phyloP scores from a whole-genome alignment of 2,797 vertebrate species.

The Anolis apletophallus region DNA sequence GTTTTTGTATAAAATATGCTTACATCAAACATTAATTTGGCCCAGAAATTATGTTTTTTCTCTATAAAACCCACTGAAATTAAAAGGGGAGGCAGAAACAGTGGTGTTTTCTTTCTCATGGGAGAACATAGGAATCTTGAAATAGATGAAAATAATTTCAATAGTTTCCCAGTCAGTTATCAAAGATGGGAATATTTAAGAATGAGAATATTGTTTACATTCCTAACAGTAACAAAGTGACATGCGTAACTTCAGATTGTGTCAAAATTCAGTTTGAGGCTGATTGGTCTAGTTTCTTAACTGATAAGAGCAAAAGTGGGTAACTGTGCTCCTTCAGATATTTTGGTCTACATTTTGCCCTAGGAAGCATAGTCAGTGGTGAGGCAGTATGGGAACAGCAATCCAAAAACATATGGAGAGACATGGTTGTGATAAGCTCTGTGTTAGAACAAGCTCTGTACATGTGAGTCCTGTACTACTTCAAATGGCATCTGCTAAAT shows the following conservation, averaged over 20 bases:
- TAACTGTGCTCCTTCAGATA: not conserved
- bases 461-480: not conserved
- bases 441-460: not conserved
- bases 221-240: not conserved
- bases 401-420: not conserved
- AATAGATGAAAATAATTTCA: too few species aligned
- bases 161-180: too few species aligned
- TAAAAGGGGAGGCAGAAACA: too few species aligned
- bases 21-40: too few species aligned
- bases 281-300: not conserved
- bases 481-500: constrained; percentile 7
- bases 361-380: not conserved
- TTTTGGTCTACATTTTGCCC: not conserved
- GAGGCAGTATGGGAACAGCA: not conserved
- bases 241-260: too few species aligned
- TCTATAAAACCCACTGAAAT: too few species aligned
- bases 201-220: too few species aligned
- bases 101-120: too few species aligned
- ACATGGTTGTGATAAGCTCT: not conserved
- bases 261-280: not conserved
- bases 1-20: too few species aligned
- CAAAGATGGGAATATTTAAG: too few species aligned
- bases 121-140: too few species aligned
- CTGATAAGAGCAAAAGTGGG: not conserved
- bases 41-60: too few species aligned